Evolutionary conservation across 2,888 invertebrate genomes (phyloP).

Genomic region (Orthosia gothica): DNA sequence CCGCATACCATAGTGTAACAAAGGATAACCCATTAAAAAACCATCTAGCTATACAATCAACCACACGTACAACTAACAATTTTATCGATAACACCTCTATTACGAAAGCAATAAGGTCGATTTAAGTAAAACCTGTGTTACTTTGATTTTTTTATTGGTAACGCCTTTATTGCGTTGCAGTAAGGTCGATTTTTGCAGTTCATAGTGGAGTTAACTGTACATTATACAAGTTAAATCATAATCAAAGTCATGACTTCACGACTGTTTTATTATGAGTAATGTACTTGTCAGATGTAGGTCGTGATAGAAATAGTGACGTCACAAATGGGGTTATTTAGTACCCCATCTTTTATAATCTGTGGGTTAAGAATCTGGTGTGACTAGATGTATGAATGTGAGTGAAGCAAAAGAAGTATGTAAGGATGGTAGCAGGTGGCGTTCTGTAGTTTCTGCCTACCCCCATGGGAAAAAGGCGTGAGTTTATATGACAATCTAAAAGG

Average conservation of each 20-base stretch:
- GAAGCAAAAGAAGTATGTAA: too few species aligned
- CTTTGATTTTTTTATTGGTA: background rate
- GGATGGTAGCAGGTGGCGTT: too few species aligned
- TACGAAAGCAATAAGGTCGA: background rate
- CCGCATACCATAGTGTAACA: slow-evolving; percentile 46
- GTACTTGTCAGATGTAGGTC: slow-evolving; percentile 40
- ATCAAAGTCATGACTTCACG: slow-evolving; percentile 37
- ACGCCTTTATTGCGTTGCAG: too few species aligned
- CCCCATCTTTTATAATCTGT: slow-evolving; percentile 16
- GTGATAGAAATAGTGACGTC: slow-evolving; percentile 33
- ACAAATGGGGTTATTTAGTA: slow-evolving; percentile 44
- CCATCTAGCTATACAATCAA: slow-evolving; percentile 33
- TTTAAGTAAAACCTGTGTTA: background rate
- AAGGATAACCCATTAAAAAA: slow-evolving; percentile 47
- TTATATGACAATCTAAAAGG: too few species aligned
- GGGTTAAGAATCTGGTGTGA: background rate
- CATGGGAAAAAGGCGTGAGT: too few species aligned
- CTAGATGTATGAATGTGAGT: too few species aligned
- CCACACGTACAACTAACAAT: background rate
- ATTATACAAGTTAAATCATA: slow-evolving; percentile 38
- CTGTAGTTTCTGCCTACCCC: too few species aligned
- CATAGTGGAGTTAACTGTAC: slow-evolving; percentile 8
- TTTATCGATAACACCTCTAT: background rate
- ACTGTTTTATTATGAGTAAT: slow-evolving; percentile 44
- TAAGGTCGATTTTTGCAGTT: background rate